Conservation (phyloP, 2,888 invertebrate species). For the Gastracanthus pulcherrimus region DNA sequence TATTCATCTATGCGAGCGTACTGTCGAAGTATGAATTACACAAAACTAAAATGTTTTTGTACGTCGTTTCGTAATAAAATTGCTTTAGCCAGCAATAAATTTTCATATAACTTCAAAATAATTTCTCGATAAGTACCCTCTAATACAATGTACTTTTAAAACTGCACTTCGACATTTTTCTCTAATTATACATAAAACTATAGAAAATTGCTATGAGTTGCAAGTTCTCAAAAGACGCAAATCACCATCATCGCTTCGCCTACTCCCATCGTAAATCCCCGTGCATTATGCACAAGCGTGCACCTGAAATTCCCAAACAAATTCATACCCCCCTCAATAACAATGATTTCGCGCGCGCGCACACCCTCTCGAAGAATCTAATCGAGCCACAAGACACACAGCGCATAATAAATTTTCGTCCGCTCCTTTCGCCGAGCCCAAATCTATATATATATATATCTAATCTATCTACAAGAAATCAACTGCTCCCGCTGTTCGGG, state of each 20-base stretch:
- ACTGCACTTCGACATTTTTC: neutral
- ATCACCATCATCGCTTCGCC: neutral
- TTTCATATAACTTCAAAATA: neutral
- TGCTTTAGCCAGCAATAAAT: neutral
- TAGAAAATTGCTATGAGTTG: neutral
- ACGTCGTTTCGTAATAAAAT: too few relatives aligned
- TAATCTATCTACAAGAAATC: neutral
- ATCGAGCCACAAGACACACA: neutral
- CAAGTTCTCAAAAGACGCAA: neutral
- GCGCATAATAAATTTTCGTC: neutral
- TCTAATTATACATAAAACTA: neutral
- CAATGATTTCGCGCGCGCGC: neutral
- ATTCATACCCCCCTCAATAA: neutral
- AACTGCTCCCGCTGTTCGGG: neutral
- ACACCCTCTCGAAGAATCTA: slow-evolving; percentile 23
- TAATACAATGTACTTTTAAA: neutral
- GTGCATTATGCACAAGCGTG: neutral
- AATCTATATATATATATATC: neutral
- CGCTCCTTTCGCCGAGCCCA: slow-evolving; percentile 8
- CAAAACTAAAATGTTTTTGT: neutral
- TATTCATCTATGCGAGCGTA: too few relatives aligned
- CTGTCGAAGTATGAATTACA: neutral
- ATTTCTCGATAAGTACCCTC: neutral
- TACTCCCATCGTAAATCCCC: neutral
- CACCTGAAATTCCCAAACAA: slow-evolving; percentile 2